Conservation (phyloP, 2,797 vertebrate genomes). For the Dendrocincla fuliginosa region DNA sequence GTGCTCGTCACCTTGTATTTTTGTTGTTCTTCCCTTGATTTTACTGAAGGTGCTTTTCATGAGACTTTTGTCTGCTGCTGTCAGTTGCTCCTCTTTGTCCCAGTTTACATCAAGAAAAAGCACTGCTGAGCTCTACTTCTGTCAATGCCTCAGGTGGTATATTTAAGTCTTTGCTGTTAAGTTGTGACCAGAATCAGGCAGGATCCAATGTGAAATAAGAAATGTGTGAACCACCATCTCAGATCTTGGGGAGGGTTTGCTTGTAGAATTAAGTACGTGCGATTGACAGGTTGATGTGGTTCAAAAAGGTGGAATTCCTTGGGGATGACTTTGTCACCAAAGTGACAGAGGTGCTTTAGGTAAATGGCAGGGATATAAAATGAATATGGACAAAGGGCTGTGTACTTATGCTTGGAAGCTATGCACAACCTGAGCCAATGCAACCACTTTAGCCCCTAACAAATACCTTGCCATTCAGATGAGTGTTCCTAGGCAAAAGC, state of each 20-base stretch:
- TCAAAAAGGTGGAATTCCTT: background rate
- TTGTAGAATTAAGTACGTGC: background rate
- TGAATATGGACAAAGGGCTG: background rate
- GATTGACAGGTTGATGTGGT: background rate
- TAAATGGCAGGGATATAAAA: background rate
- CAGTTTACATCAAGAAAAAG: background rate
- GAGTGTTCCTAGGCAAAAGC: background rate
- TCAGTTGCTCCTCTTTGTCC: background rate
- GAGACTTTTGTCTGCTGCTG: background rate
- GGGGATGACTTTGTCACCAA: background rate
- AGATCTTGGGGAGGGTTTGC: background rate
- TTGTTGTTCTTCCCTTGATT: background rate
- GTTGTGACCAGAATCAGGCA: background rate
- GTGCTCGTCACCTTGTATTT: background rate
- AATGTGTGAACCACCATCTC: background rate
- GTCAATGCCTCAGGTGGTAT: background rate
- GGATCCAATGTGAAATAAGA: background rate
- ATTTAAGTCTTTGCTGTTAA: background rate
- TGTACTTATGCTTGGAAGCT: background rate
- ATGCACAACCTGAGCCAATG: background rate
- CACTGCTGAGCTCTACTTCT: background rate
- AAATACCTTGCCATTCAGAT: background rate
- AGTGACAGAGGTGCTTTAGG: background rate
- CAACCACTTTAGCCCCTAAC: background rate
- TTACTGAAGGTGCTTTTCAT: background rate